phyloP scores from a whole-genome alignment of 2,113 vertebrate species.

The Perca schrenkii region DNA sequence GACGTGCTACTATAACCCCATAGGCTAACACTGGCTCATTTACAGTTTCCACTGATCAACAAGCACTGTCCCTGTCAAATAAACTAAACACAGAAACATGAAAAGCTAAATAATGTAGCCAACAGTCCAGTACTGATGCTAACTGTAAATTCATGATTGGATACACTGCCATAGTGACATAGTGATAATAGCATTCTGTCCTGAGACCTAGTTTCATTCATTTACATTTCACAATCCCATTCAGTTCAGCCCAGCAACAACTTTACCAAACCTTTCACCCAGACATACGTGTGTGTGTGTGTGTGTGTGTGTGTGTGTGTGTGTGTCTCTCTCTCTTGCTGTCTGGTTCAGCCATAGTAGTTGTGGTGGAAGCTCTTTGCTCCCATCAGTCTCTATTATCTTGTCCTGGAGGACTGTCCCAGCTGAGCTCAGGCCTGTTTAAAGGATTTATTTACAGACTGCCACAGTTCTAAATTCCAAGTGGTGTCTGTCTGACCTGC shows the following conservation, averaged over 20 bases:
- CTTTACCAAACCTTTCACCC: constrained; percentile 35
- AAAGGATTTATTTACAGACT: constrained; percentile 3
- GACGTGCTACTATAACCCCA: neutral
- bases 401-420: constrained; percentile 22
- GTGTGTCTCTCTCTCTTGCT: neutral
- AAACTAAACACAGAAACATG: neutral
- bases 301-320: constrained; percentile 13
- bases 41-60: neutral
- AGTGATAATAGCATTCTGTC: neutral
- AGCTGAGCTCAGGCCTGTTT: constrained; percentile 10
- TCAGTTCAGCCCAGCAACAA: neutral
- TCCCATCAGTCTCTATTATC: constrained; percentile 5
- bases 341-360: constrained; percentile 25
- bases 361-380: constrained; percentile 24
- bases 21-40: neutral
- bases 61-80: neutral
- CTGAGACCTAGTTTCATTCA: constrained; percentile 10
- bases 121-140: neutral
- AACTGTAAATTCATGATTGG: neutral
- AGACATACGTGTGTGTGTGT: neutral
- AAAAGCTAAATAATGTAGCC: neutral
- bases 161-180: neutral
- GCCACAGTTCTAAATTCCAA: neutral
- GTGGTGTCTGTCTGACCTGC: neutral
- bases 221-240: constrained; percentile 27